Evolutionary conservation across 2,797 vertebrate species (phyloP).

Genomic region (Microctenopoma lineatum): DNA sequence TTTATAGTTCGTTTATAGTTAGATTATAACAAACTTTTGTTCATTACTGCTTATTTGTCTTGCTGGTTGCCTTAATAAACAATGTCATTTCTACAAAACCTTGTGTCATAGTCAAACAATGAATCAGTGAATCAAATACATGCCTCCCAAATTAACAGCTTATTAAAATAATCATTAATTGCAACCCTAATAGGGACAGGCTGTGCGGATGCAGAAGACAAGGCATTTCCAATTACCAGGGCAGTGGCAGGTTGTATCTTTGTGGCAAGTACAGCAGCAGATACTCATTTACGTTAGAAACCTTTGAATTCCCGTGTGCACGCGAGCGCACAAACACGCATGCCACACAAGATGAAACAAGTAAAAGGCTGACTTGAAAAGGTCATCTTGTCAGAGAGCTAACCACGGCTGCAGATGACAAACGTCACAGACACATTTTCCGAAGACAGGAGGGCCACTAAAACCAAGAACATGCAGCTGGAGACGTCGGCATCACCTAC

Average conservation of each 20-base stretch:
- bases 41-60: too few relatives aligned
- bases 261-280: slow-evolving; percentile 55
- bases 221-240: slow-evolving; percentile 18
- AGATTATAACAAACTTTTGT: too few relatives aligned
- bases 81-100: too few relatives aligned
- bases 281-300: slow-evolving; percentile 54
- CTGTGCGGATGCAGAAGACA: background rate
- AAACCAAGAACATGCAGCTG: slow-evolving; percentile 17
- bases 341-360: slow-evolving; percentile 34
- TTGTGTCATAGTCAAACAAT: background rate
- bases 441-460: background rate
- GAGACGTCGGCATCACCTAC: background rate
- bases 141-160: background rate
- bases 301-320: slow-evolving; percentile 55
- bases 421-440: slow-evolving; percentile 45
- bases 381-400: slow-evolving; percentile 43
- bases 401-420: slow-evolving; percentile 43
- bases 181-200: background rate
- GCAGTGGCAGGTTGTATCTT: slow-evolving; percentile 23
- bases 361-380: slow-evolving; percentile 53
- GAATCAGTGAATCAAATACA: background rate
- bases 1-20: background rate
- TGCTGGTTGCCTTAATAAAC: too few relatives aligned
- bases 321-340: slow-evolving; percentile 3
- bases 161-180: background rate